Evolutionary conservation across 1,140 invertebrate genomes (phyloP).

Genomic region (Drosophila tropicalis): DNA sequence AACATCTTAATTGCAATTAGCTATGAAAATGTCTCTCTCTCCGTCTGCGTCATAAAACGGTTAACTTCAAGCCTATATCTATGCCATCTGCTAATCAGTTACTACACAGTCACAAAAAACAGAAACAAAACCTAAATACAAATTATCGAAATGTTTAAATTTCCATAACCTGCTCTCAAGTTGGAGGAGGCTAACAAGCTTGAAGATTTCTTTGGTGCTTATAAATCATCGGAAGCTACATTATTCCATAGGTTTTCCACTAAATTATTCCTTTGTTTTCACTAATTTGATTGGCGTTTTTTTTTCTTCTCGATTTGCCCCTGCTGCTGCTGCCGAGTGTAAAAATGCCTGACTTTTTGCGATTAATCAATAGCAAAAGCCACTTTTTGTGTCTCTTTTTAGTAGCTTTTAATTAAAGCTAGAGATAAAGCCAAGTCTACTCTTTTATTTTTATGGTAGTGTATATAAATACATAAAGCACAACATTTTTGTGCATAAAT

Average conservation of each 20-base stretch:
- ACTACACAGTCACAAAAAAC: constrained; percentile 52
- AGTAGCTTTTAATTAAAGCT: constrained; percentile 75
- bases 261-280: constrained; percentile 70
- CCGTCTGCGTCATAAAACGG: constrained; percentile 44
- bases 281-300: constrained; percentile 64
- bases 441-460: constrained; percentile 11
- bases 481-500: constrained; percentile 67
- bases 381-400: constrained; percentile 46
- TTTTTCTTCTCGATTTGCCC: constrained; percentile 36
- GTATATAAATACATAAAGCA: constrained; percentile 45
- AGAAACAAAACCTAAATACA: constrained; percentile 31
- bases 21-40: constrained; percentile 63
- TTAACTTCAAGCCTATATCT: constrained; percentile 47
- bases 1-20: constrained; percentile 79
- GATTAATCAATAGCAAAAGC: constrained; percentile 67
- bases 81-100: constrained; percentile 71
- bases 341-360: constrained; percentile 50
- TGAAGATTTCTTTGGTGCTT: constrained; percentile 22
- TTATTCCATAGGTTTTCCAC: constrained; percentile 14
- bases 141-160: constrained; percentile 62
- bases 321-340: constrained; percentile 42
- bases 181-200: constrained; percentile 60
- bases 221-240: constrained; percentile 55
- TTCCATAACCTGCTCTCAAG: constrained; percentile 60
- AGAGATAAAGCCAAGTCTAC: constrained; percentile 56